Conservation (phyloP, 2,113 vertebrate genomes). For the Cariama cristata region DNA sequence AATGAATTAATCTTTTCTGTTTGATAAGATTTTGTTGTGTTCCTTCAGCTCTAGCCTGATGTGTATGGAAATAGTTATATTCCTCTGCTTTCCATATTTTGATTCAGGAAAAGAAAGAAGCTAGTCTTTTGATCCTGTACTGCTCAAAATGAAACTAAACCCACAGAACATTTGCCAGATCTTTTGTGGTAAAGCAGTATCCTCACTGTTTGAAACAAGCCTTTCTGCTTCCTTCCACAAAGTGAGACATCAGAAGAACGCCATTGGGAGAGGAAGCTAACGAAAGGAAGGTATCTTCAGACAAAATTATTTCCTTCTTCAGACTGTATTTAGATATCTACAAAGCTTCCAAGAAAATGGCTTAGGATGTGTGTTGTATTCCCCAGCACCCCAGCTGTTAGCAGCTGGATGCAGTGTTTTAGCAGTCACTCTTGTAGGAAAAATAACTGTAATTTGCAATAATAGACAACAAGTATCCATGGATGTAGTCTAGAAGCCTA, state of each 20-base stretch:
- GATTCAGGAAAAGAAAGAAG: neutral
- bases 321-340: neutral
- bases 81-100: constrained; percentile 14
- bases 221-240: constrained; percentile 6
- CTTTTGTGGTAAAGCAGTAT: neutral
- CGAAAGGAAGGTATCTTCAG: neutral
- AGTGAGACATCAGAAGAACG: neutral
- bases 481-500: neutral
- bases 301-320: neutral
- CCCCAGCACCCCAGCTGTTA: neutral
- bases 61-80: neutral
- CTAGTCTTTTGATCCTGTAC: neutral
- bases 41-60: neutral
- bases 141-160: neutral
- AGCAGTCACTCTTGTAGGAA: neutral
- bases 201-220: neutral
- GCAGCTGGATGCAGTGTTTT: constrained; percentile 9
- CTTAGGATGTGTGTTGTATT: neutral
- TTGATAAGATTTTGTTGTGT: neutral
- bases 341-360: neutral
- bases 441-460: neutral
- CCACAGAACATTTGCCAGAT: neutral
- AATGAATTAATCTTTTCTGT: neutral
- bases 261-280: neutral
- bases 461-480: neutral